Base-by-base conservation (phyloP, 2,888 invertebrate genomes). In the Meandrusa payeni region DNA sequence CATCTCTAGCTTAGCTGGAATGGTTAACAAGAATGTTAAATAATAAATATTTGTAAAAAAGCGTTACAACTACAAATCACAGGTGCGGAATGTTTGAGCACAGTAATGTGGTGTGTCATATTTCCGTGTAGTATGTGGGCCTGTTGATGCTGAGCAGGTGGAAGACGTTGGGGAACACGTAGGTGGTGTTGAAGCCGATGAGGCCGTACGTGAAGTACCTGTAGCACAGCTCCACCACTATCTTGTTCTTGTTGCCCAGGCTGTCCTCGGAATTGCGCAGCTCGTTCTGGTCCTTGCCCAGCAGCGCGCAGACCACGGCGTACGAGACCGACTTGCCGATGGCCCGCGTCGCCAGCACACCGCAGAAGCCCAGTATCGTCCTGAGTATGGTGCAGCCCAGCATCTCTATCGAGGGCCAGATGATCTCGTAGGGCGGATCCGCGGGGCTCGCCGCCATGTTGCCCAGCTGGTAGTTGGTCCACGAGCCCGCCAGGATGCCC, bases 381-480 rank as follows among this genome's bases (percentile, higher is more conserved):
- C 95, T 77, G 13, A 95, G 78, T 10, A 94, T 77, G 31, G 90
- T 76, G 61, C 89, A 88, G 43, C 93, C 92, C 32, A 93, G 59
- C 91, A 94, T 94, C 55, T 90, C 89, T 46, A 90, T 90, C 1
- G 93, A 92, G 4, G 95, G 95, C 93, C 95, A 95, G 59, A 93
- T 90, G 61, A 96, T 92, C 44, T 89, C 74, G 75, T 95, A 95
- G 0, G 94, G 94, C 3, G 94, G 95, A 17, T 89, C 78, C 4
- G 79, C 72, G n/a, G 89, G 65, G 51, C 90, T 89, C 23, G 88
- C 81, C n/a, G 69, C 75, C 88, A 93, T 89, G 64, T 91, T 89
- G n/a, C 95, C 95, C 6, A 93, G 88, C 70, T 93, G 94, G 73
- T 92, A 96, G 81, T 95, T 95, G 24, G 94, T 79, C 97, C 96